Evolutionary conservation across 2,888 invertebrate species (phyloP).

Genomic region (Hydraecia micacea): DNA sequence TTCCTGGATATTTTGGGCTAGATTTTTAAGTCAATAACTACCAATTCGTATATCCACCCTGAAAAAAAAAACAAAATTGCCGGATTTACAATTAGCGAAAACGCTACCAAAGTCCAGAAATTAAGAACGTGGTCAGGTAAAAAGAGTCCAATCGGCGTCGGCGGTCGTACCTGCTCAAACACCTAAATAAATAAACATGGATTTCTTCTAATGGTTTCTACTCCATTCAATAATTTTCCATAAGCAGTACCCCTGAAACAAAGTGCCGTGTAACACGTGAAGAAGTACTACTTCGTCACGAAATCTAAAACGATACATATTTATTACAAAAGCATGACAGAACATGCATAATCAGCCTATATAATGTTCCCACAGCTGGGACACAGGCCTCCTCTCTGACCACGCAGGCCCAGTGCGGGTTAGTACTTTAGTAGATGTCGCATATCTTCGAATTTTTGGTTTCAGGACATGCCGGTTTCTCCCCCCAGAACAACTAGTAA

Average conservation of each 20-base stretch:
- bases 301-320: constrained; percentile 6
- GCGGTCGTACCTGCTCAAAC: neutral
- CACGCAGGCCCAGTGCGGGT: too few relatives aligned
- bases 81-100: neutral
- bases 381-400: too few relatives aligned
- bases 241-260: neutral
- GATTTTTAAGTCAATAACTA: neutral
- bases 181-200: neutral
- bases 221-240: constrained; percentile 23
- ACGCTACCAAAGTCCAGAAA: neutral
- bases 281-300: neutral
- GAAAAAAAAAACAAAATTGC: too few relatives aligned
- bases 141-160: neutral
- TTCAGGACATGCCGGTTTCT: neutral
- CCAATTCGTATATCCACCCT: too few relatives aligned
- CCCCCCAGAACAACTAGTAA: too few relatives aligned
- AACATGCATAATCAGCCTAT: neutral
- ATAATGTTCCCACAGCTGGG: too few relatives aligned
- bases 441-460: neutral
- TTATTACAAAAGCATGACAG: neutral
- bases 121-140: neutral
- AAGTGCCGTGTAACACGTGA: constrained; percentile 10
- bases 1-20: constrained; percentile 22
- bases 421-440: too few relatives aligned
- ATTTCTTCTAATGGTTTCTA: neutral